These are phyloP conservation scores for Linnaemya vulpina DNA, from an alignment of 2,888 invertebrate species.

Conservation along the genomic window DNA sequence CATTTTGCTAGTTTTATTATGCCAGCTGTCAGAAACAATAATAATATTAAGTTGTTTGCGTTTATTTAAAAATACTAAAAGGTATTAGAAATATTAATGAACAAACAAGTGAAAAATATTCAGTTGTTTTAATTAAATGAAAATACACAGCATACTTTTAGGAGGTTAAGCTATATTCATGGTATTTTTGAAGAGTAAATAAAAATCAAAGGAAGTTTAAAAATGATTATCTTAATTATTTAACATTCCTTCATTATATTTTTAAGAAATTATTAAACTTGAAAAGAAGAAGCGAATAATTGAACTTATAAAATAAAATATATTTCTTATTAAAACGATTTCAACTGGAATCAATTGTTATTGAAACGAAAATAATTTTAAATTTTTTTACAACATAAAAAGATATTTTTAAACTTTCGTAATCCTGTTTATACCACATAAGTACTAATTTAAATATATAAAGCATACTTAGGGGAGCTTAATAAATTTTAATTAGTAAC, in stretches of 20 bases:
- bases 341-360: no score
- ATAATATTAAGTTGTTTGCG: slow-evolving; percentile 35
- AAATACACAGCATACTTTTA: slow-evolving; percentile 33
- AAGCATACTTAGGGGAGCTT: slow-evolving; percentile 16
- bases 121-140: slow-evolving; percentile 44
- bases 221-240: no score
- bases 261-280: no score
- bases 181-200: not conserved
- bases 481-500: not conserved
- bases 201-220: slow-evolving; percentile 3
- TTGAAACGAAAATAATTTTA: no score
- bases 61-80: slow-evolving; percentile 28
- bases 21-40: slow-evolving; percentile 27
- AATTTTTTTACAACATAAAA: not conserved
- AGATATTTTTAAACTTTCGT: not conserved
- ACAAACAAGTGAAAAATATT: slow-evolving; percentile 18
- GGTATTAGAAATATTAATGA: slow-evolving; percentile 21
- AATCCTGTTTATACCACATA: not conserved
- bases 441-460: not conserved
- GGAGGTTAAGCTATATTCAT: not conserved
- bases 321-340: no score
- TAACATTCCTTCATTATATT: no score
- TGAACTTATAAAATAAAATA: no score
- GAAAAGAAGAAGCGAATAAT: no score
- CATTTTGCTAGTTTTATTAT: slow-evolving; percentile 42